Evolutionary conservation across 2,113 vertebrate species (phyloP).

Genomic region (Coptodon bakossiorum): DNA sequence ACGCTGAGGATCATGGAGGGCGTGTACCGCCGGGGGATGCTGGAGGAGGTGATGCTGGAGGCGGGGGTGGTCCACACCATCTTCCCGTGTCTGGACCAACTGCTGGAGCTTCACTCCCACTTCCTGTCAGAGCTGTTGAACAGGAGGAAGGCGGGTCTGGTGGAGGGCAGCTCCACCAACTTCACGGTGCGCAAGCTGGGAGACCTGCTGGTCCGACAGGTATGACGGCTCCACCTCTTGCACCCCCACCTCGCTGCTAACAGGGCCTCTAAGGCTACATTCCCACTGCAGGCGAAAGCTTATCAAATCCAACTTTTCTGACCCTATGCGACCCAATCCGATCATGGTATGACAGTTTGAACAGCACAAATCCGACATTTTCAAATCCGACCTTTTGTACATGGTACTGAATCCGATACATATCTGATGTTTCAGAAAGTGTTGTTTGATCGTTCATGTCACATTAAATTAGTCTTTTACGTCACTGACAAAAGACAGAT

Average conservation of each 20-base stretch:
- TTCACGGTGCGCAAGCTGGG: constrained; percentile 83
- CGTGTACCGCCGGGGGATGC: constrained; percentile 85
- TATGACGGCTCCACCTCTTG: background rate
- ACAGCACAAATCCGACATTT: accelerated
- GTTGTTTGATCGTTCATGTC: background rate
- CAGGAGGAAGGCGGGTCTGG: constrained; percentile 76
- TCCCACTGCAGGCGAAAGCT: background rate
- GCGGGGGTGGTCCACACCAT: constrained; percentile 78
- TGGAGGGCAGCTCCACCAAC: constrained; percentile 78
- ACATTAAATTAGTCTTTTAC: background rate
- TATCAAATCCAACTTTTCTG: background rate
- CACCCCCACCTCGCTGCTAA: background rate
- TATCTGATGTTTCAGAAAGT: background rate
- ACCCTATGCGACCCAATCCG: background rate
- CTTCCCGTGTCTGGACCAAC: constrained; percentile 89
- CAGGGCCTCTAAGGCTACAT: background rate
- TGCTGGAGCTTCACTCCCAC: constrained; percentile 78
- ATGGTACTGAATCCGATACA: background rate
- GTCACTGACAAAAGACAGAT: background rate
- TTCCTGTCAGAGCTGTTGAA: constrained; percentile 82
- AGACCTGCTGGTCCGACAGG: constrained; percentile 79
- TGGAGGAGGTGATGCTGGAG: constrained; percentile 87
- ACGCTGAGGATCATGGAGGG: constrained; percentile 90
- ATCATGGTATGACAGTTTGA: background rate
- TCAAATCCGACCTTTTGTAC: background rate